phyloP scores from a whole-genome alignment of 2,113 vertebrate genomes.

The Protomyctophum bolini region DNA sequence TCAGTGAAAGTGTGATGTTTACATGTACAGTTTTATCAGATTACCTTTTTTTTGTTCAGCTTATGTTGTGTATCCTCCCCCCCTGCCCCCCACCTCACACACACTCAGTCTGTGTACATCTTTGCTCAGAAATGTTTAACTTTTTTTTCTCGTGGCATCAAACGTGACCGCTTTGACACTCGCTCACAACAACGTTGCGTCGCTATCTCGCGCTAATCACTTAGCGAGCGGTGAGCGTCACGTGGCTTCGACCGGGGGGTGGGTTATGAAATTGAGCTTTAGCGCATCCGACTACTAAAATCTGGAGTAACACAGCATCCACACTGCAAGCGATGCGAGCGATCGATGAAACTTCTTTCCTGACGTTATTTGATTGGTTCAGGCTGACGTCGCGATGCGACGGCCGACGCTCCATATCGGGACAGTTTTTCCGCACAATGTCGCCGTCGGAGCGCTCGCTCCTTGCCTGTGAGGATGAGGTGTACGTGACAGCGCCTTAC shows the following conservation, averaged over 20 bases:
- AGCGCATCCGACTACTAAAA: conserved; percentile 63
- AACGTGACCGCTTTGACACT: conserved; percentile 59
- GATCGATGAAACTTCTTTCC: too few relatives aligned
- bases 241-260: neutral
- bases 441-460: too few relatives aligned
- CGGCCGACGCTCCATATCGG: too few relatives aligned
- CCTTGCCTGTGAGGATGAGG: too few relatives aligned
- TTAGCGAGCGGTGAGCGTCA: neutral
- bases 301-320: too few relatives aligned
- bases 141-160: conserved; percentile 63
- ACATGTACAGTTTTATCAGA: conserved; percentile 97
- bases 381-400: too few relatives aligned
- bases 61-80: neutral
- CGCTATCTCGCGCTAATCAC: conserved; percentile 45
- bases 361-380: too few relatives aligned
- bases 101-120: conserved; percentile 61
- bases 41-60: conserved; percentile 74
- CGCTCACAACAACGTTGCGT: conserved; percentile 27
- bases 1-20: conserved; percentile 99
- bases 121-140: conserved; percentile 38
- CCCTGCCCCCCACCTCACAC: conserved; percentile 26
- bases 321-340: too few relatives aligned
- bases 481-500: too few relatives aligned
- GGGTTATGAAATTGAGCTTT: conserved; percentile 71
- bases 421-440: too few relatives aligned